A percentile compares a stretch with the other conserved stretches of the same genome.
Evolutionary conservation across 2,113 vertebrate genomes (phyloP).

Genomic region (Heliornis fulica): DNA sequence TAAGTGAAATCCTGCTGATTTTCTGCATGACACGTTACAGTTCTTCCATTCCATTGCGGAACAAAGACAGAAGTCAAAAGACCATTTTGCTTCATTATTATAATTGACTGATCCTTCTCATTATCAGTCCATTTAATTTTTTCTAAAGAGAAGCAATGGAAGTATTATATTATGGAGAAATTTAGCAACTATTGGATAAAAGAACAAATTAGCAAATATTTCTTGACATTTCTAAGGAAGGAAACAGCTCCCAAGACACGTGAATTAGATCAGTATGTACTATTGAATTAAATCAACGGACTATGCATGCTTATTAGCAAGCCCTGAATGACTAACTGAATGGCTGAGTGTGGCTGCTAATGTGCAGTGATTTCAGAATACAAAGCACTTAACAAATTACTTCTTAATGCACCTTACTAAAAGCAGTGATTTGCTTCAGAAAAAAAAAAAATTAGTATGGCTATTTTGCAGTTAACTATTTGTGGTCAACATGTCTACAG

Average conservation of each 20-base stretch:
- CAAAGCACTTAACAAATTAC: background rate
- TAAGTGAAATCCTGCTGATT: background rate
- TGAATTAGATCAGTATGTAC: background rate
- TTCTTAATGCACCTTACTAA: background rate
- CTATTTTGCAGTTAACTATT: background rate
- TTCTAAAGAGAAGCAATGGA: background rate
- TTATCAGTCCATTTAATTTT: background rate
- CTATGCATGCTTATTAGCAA: background rate
- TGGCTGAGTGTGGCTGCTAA: background rate
- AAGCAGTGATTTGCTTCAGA: background rate
- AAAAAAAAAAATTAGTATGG: background rate
- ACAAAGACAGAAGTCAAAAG: background rate
- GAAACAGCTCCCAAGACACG: background rate
- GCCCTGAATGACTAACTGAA: background rate
- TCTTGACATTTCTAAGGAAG: background rate
- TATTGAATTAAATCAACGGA: background rate
- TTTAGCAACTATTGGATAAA: background rate
- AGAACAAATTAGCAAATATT: conserved; percentile 4
- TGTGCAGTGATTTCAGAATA: background rate
- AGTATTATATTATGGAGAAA: background rate
- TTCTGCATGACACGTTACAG: background rate
- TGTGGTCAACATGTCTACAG: background rate
- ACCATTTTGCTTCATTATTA: background rate
- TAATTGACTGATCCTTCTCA: background rate
- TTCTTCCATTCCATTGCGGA: background rate